Evolutionary conservation across 2,113 vertebrate genomes (phyloP), one percentile per base, ranked within the genome.

Genomic region (Oreochromis spilurus): DNA sequence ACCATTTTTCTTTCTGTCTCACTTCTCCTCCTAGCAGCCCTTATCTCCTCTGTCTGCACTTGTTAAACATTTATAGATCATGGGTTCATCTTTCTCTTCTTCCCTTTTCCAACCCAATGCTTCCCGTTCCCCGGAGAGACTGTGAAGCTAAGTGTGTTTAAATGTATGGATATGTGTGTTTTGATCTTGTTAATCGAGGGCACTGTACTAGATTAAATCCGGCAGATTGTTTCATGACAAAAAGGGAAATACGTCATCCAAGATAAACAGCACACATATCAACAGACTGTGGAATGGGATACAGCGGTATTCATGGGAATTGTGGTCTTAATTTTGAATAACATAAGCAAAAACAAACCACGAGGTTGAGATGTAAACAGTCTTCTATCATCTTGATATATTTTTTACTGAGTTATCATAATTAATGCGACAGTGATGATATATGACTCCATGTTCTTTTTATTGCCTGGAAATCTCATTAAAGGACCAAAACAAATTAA

Each of bases 51-150:
- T 62, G 84, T 89, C 92, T 78, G 89, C 50, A 82, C 89, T 95
- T 82, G 84, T 94, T 94, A 94, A 95, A 94, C 92, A 94, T 95
- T 94, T 93, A 93, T 92, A 91, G 85, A 93, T 91, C 92, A 87
- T 48, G 62, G 70, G 65, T 88, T 92, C 89, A 91, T 93, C 90
- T 88, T 84, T 89, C 85, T 87, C 88, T 79, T 84, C 90, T 89
- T 88, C 81, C 82, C 38, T 80, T 89, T 90, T 89, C 79, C 88
- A 82, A 83, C 72, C 48, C 79, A 58, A 14, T 34, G 84, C 72
- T 62, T 83, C 82, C 34, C 60, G 19, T 86, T 91, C 50, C 82
- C 84, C 13, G 43, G 79, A 84, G 84, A 72, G 57, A 58, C 6
- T 77, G 26, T 52, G 48, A 38, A 3, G 2, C 77, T 48, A 84